Evolutionary conservation across 2,797 vertebrate species (phyloP), one percentile per base, ranked within the genome.

Genomic region (Gambusia yucatana): DNA sequence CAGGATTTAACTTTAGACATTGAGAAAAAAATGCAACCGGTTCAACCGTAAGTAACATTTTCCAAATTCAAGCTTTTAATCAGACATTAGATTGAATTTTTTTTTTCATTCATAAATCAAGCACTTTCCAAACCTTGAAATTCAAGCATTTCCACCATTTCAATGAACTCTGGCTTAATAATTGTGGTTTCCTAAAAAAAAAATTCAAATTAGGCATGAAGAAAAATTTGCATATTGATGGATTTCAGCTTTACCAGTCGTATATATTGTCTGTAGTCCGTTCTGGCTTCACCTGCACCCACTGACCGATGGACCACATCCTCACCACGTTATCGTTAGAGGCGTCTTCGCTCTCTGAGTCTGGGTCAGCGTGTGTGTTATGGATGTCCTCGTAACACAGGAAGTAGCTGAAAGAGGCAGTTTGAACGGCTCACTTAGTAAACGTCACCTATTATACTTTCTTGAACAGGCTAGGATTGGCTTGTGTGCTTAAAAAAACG

Each of bases 271-370:
- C 92, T 25, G 95, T 93, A 16, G 89, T 33, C 0, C 94, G 94
- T 0, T 95, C 87, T 2, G 97, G 96, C 36, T 91, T 88, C 13
- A 94, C 89, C 84, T 96, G 96, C 55, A 96, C 84, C 97, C 97
- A 97, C 78, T 91, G 94, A 22, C 97, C 97, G 3, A 97, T 95
- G 77, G 96, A 97, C 97, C 97, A 98, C 82, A 86, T 86, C 81
- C 86, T 91, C 44, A 72, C 36, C 20, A 55, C 3, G 1, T 30
- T 5, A 6, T 6, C 22, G 0, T 39, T 11, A 46, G 71, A 33
- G n/a, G 6, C 3, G 0, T 8, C 57, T 65, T 59, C 67, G 75
- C 0, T 82, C 41, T 78, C 85, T 50, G 44, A 79, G 44, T 78
- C 84, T 39, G 20, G 80, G 6, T 80, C 76, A 50, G 78, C 73